Conservation (phyloP, 2,888 invertebrate genomes). For the Caradrina kadenii region DNA sequence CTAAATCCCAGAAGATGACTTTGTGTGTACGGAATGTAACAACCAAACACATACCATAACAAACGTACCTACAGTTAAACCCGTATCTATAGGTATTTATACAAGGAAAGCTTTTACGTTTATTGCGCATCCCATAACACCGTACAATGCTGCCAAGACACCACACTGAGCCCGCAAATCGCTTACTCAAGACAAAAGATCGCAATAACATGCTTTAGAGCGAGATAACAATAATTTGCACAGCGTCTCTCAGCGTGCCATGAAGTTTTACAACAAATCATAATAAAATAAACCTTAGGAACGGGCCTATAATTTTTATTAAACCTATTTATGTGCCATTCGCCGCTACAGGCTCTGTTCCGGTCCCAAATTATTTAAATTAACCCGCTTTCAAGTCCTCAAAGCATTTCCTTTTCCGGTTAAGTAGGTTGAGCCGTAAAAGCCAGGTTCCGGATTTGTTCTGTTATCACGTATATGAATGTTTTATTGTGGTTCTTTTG, state of each 20-base stretch:
- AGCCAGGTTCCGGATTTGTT: slow-evolving; percentile 40
- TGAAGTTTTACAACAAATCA: slow-evolving; percentile 47
- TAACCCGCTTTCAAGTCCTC: slow-evolving; percentile 56
- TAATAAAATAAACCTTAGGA: slow-evolving; percentile 23
- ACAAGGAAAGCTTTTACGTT: slow-evolving; percentile 34
- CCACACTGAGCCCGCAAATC: slow-evolving; percentile 10
- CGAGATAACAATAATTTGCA: slow-evolving; percentile 36
- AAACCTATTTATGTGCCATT: slow-evolving; percentile 51
- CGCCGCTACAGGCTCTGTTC: slow-evolving; percentile 24
- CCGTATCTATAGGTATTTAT: neutral
- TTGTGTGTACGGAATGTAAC: neutral
- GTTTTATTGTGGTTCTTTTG: slow-evolving; percentile 45
- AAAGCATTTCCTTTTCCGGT: slow-evolving; percentile 59
- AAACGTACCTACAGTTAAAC: neutral
- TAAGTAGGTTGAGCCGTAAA: slow-evolving; percentile 56
- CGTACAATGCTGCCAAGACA: neutral
- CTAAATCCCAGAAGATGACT: neutral
- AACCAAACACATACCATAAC: neutral
- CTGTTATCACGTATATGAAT: slow-evolving; percentile 34
- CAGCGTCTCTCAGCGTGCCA: neutral
- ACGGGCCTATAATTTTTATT: slow-evolving; percentile 47
- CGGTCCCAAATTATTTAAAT: slow-evolving; percentile 61
- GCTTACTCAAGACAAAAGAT: slow-evolving; percentile 31
- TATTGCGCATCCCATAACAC: slow-evolving; percentile 20
- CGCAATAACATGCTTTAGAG: slow-evolving; percentile 3